phyloP scores from a whole-genome alignment of 2,113 vertebrate species.

The Microtus pennsylvanicus region DNA sequence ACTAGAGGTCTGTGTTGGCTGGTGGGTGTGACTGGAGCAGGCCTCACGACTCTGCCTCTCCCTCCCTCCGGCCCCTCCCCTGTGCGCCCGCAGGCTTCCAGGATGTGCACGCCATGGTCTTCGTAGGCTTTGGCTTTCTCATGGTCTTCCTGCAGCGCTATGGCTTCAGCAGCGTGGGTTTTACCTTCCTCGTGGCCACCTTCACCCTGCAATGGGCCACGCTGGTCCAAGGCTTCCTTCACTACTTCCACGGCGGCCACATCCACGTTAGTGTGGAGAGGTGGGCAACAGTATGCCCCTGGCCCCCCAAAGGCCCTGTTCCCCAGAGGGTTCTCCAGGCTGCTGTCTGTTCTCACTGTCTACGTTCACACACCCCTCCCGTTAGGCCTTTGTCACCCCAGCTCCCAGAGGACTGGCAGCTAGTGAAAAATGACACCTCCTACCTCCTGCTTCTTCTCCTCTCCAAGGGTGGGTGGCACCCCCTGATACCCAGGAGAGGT shows the following conservation, averaged over 20 bases:
- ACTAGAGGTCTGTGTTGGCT: background rate
- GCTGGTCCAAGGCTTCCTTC: slow-evolving; percentile 92
- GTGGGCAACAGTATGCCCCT: slow-evolving; percentile 80
- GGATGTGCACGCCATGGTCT: slow-evolving; percentile 93
- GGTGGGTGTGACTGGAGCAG: background rate
- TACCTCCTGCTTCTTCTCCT: slow-evolving; percentile 5
- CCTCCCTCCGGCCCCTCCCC: background rate
- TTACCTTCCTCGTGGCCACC: slow-evolving; percentile 92
- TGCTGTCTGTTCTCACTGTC: background rate
- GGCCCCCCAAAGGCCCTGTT: background rate
- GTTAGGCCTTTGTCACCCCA: background rate
- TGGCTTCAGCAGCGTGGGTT: slow-evolving; percentile 89
- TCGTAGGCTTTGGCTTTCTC: slow-evolving; percentile 95
- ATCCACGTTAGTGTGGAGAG: slow-evolving; percentile 91
- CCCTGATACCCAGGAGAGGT: too few relatives aligned
- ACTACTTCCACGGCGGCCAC: slow-evolving; percentile 86
- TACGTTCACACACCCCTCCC: slow-evolving; percentile 75
- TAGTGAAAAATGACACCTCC: background rate
- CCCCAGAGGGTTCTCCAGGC: background rate
- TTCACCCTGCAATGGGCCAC: slow-evolving; percentile 95
- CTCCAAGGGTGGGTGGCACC: background rate
- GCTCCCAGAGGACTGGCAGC: slow-evolving; percentile 84
- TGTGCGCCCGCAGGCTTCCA: slow-evolving; percentile 88
- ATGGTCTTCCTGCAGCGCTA: slow-evolving; percentile 94
- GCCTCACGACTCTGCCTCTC: rapidly evolving